Percentiles rank a stretch among this genome's conserved stretches.
Conservation (phyloP, 2,113 vertebrate genomes). For the Cochlearius cochlearius region DNA sequence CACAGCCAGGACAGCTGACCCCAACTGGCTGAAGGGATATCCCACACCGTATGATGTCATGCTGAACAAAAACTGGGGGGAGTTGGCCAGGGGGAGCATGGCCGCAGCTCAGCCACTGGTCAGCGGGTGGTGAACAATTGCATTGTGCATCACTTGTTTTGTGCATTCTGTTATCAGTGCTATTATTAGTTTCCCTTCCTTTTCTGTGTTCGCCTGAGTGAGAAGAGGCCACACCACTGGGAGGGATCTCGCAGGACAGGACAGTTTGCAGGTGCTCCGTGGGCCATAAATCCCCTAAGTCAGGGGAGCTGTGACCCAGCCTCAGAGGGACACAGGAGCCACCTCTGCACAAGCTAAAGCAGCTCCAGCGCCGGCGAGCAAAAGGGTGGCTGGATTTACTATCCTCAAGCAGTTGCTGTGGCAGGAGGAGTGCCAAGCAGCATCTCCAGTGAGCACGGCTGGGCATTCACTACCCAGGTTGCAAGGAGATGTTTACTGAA, state of each 20-base stretch:
- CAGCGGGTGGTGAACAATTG: no score
- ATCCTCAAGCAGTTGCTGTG: neutral
- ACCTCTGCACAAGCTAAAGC: neutral
- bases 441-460: neutral
- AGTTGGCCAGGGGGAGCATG: no score
- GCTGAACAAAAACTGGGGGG: no score
- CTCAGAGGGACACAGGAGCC: neutral
- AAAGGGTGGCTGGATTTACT: neutral
- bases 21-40: no score
- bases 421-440: neutral
- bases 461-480: neutral
- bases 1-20: no score
- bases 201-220: neutral
- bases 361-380: accelerated
- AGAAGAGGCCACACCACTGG: neutral
- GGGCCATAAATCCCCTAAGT: accelerated
- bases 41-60: no score
- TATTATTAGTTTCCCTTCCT: no score
- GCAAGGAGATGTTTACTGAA: neutral
- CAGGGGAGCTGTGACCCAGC: neutral
- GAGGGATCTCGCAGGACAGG: neutral
- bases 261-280: neutral
- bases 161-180: no score
- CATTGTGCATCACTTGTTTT: no score
- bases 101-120: no score